A percentile compares a stretch with the other conserved stretches of the same genome.
Conservation (phyloP, 1,140 invertebrate species). For the Euura lappo region DNA sequence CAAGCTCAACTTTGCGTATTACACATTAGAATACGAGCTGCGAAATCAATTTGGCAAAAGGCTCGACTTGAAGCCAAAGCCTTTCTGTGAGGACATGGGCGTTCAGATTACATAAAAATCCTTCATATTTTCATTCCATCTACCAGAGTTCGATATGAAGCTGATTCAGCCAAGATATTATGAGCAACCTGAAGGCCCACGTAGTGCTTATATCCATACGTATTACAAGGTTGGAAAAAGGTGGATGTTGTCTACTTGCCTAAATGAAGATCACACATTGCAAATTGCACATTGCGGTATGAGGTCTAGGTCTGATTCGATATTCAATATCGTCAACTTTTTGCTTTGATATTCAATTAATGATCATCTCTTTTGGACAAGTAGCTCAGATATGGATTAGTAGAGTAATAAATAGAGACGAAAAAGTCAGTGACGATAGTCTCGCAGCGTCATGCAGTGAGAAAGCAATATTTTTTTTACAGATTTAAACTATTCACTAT, state of each 20-base stretch:
- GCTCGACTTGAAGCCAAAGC: conserved; percentile 47
- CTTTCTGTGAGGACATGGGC: conserved; percentile 62
- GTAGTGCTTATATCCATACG: conserved; percentile 47
- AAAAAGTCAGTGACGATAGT: not conserved
- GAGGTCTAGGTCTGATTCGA: not conserved
- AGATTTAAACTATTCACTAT: not conserved
- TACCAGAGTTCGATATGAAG: not conserved
- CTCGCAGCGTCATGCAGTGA: not conserved
- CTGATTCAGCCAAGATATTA: conserved; percentile 9
- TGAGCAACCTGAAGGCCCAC: conserved; percentile 55
- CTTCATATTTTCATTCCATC: not conserved
- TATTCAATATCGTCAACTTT: not conserved
- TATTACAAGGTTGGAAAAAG: conserved; percentile 45
- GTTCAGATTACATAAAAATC: conserved; percentile 46
- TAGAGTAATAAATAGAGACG: not conserved
- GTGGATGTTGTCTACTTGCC: conserved; percentile 36
- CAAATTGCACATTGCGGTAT: not conserved
- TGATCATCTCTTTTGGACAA: not conserved
- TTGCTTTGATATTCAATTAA: not conserved
- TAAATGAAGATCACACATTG: conserved; percentile 40
- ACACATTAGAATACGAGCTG: conserved; percentile 33
- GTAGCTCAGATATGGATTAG: not conserved
- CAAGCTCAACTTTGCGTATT: conserved; percentile 28
- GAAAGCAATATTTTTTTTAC: not conserved
- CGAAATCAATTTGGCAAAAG: conserved; percentile 59